Percentiles rank a stretch among this genome's conserved stretches.
phyloP scores from a whole-genome alignment of 2,797 vertebrate species.

The Pipistrellus nathusii region DNA sequence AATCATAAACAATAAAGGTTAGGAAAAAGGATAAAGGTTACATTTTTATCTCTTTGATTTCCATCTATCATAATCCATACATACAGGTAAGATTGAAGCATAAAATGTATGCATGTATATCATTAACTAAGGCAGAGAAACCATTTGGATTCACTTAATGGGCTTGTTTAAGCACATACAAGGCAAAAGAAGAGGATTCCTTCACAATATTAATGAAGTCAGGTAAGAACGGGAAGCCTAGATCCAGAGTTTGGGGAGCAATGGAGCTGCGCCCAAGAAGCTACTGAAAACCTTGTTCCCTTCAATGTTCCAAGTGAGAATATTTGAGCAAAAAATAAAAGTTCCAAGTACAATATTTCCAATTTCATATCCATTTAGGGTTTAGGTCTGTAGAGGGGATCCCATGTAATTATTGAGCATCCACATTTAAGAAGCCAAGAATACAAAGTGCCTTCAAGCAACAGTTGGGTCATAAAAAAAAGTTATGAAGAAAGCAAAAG shows the following conservation, averaged over 20 bases:
- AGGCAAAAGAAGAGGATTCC: background rate
- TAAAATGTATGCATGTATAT: background rate
- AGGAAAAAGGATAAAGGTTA: background rate
- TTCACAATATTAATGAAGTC: background rate
- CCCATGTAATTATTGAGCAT: background rate
- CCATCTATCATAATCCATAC: background rate
- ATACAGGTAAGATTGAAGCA: background rate
- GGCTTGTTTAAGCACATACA: background rate
- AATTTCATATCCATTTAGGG: background rate
- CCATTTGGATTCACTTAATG: background rate
- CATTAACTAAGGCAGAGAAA: background rate
- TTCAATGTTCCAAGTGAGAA: constrained; percentile 3
- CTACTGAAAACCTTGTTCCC: background rate
- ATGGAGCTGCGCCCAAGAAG: background rate
- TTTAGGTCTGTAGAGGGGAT: background rate
- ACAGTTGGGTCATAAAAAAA: background rate
- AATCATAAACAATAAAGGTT: background rate
- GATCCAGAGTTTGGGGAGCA: background rate
- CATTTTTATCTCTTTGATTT: background rate
- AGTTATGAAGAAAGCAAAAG: background rate
- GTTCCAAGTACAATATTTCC: background rate
- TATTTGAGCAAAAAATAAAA: background rate
- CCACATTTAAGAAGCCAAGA: constrained; percentile 24
- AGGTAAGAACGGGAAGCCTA: background rate
- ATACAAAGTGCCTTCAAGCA: background rate